Conservation (phyloP, 1,140 invertebrate genomes). For the Cryptotermes secundus region DNA sequence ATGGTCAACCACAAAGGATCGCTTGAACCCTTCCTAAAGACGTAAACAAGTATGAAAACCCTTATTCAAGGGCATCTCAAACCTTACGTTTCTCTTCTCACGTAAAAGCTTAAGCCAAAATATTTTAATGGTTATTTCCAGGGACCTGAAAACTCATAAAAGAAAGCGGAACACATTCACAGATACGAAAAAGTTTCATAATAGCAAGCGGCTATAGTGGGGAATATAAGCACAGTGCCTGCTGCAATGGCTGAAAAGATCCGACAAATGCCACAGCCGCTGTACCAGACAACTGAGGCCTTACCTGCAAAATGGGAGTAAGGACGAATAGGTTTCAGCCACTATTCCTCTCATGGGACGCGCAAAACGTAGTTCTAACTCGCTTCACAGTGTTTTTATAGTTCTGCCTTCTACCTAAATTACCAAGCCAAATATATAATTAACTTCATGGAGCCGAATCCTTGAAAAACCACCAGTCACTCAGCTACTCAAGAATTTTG, state of each 20-base stretch:
- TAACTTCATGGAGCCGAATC: no score
- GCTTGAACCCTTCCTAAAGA: background rate
- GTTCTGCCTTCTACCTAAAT: no score
- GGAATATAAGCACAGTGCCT: background rate
- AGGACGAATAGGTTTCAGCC: no score
- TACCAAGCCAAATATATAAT: no score
- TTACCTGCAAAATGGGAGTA: background rate
- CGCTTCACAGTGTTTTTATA: no score
- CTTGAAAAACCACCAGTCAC: no score
- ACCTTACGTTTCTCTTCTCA: background rate
- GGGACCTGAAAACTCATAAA: background rate
- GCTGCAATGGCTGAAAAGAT: background rate
- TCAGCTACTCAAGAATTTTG: no score
- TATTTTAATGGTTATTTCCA: background rate
- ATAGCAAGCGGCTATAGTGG: background rate
- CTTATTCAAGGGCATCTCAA: background rate
- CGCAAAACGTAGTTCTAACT: no score
- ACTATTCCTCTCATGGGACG: no score
- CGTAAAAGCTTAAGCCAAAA: background rate
- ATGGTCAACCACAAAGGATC: background rate
- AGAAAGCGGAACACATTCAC: background rate
- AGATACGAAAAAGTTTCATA: background rate
- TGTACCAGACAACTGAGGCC: background rate
- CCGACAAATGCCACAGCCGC: background rate
- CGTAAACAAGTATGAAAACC: background rate